A percentile compares a stretch with the other conserved stretches of the same genome.
Conservation (phyloP, 2,113 vertebrate species). For the Phaethon lepturus region DNA sequence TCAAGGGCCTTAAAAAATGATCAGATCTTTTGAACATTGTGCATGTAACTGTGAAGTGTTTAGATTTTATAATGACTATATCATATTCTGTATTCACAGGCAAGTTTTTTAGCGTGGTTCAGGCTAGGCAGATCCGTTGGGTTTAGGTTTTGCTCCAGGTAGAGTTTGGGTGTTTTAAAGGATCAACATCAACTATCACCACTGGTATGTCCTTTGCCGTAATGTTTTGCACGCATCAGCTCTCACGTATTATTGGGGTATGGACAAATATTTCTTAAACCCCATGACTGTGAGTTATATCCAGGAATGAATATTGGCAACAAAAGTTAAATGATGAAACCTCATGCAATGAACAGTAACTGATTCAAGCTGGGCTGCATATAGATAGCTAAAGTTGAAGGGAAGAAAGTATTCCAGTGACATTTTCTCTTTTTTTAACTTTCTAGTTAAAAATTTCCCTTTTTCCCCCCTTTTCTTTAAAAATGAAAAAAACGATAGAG, state of each 20-base stretch:
- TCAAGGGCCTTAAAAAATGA: not conserved
- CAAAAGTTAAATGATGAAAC: constrained; percentile 53
- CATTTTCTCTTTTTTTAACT: not conserved
- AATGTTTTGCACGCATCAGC: not conserved
- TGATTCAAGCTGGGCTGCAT: constrained; percentile 28
- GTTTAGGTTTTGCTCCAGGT: not conserved
- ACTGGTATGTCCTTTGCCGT: not conserved
- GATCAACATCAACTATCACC: not conserved
- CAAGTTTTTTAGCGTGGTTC: not conserved
- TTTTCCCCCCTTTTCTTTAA: not conserved
- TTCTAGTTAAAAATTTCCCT: not conserved
- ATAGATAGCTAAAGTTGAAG: not conserved
- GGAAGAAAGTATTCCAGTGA: not conserved
- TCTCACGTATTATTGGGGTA: not conserved
- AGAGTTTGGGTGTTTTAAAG: not conserved
- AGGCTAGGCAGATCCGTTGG: not conserved
- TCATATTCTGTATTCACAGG: not conserved
- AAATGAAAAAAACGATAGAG: not conserved
- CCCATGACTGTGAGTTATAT: constrained; percentile 38
- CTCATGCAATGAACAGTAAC: constrained; percentile 31
- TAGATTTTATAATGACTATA: not conserved
- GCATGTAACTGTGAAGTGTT: not conserved
- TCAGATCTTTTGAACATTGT: not conserved
- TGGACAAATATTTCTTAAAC: constrained; percentile 31
- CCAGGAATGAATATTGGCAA: constrained; percentile 53